Conservation (phyloP, 2,888 invertebrate genomes). For the Diplolepis rosae region DNA sequence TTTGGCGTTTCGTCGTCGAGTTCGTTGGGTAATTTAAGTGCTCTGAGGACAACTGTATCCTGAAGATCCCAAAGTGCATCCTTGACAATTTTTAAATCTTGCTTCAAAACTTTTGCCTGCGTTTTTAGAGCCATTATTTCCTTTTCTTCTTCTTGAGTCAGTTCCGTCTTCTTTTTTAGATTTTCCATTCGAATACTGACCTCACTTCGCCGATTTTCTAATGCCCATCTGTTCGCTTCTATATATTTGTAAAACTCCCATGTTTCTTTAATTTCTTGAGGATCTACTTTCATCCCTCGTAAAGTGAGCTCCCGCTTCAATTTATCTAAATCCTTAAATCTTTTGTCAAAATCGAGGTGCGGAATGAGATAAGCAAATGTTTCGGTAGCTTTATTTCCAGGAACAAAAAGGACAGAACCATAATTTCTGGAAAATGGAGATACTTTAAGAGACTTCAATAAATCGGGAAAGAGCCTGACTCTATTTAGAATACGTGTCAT, state of each 20-base stretch:
- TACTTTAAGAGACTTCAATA: constrained; percentile 10
- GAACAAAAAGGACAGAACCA: constrained; percentile 80
- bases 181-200: constrained; percentile 75
- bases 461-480: neutral
- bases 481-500: neutral
- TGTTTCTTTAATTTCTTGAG: constrained; percentile 76
- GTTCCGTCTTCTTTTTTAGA: constrained; percentile 60
- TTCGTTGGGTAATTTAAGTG: constrained; percentile 82
- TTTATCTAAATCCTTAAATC: constrained; percentile 74
- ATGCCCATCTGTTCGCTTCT: constrained; percentile 73
- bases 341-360: constrained; percentile 79
- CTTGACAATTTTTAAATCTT: constrained; percentile 80
- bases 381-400: constrained; percentile 82
- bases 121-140: constrained; percentile 76
- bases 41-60: constrained; percentile 79
- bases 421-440: constrained; percentile 14
- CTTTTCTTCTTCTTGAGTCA: constrained; percentile 67
- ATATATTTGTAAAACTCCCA: constrained; percentile 80
- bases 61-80: constrained; percentile 83
- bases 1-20: constrained; percentile 80
- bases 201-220: constrained; percentile 76
- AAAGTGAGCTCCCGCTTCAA: constrained; percentile 77
- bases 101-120: constrained; percentile 76
- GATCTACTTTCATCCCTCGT: constrained; percentile 76
- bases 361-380: constrained; percentile 82